Conservation (phyloP, 2,113 vertebrate genomes). For the Cyanoderma ruficeps region DNA sequence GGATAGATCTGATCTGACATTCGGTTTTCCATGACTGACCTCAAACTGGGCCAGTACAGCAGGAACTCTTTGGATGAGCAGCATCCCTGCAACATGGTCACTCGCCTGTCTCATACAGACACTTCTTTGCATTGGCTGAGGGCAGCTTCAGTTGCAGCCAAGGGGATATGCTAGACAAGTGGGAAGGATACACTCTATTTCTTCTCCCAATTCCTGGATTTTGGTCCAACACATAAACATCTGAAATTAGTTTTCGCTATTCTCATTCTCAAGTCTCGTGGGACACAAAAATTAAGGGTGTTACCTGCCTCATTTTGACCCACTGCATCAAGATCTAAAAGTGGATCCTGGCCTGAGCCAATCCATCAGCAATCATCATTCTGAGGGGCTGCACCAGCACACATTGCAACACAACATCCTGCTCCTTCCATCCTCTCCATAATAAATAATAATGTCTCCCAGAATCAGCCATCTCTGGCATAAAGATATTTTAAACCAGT, state of each 20-base stretch:
- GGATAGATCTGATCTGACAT: conserved; percentile 32
- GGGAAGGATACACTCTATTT: not conserved
- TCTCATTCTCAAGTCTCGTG: not conserved
- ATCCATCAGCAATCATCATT: not conserved
- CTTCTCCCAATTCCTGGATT: not conserved
- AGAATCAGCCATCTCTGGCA: not conserved
- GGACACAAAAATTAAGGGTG: not conserved
- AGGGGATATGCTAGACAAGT: not conserved
- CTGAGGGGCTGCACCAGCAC: not conserved
- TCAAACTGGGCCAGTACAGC: not conserved
- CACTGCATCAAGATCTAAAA: not conserved
- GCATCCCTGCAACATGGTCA: not conserved
- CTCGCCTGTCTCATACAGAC: not conserved
- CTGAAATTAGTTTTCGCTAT: not conserved
- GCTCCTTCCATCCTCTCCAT: not conserved
- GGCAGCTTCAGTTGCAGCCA: not conserved
- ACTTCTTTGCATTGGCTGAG: not conserved
- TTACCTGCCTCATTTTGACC: not conserved
- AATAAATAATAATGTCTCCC: not conserved
- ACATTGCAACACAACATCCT: not conserved
- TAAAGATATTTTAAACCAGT: not conserved
- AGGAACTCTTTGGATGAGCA: not conserved
- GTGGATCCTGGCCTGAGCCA: not conserved
- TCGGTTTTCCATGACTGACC: not conserved
- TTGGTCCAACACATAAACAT: not conserved